Conservation (phyloP, 2,113 vertebrate species). For the Phrynosoma blainvillii region DNA sequence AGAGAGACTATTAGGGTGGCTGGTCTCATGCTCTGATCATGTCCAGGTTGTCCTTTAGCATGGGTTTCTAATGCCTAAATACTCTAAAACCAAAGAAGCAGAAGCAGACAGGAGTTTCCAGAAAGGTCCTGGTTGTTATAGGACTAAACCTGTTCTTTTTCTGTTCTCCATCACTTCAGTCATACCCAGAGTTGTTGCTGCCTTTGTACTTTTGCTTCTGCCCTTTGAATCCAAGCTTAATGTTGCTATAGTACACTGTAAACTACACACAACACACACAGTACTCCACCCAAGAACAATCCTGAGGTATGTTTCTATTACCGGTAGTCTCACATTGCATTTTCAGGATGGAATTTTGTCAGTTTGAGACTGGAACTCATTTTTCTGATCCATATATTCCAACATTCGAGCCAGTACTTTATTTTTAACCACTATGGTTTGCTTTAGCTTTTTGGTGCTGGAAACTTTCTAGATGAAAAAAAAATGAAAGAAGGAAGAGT, state of each 20-base stretch:
- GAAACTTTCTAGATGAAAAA: not conserved
- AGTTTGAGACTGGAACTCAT: too few relatives aligned
- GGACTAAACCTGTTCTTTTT: not conserved
- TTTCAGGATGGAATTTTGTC: not conserved
- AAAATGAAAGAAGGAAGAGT: not conserved
- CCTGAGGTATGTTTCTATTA: not conserved
- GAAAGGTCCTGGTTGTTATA: too few relatives aligned
- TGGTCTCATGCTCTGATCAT: too few relatives aligned
- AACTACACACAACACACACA: not conserved
- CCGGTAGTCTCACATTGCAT: not conserved
- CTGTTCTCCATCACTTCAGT: not conserved
- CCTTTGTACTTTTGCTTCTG: not conserved
- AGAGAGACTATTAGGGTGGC: too few relatives aligned
- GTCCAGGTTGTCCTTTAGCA: too few relatives aligned
- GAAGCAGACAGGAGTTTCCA: too few relatives aligned
- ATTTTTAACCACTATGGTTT: not conserved
- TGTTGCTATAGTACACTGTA: too few relatives aligned
- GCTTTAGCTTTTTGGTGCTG: not conserved
- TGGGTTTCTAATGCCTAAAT: too few relatives aligned
- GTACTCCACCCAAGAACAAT: not conserved
- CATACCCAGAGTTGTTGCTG: not conserved
- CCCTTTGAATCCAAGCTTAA: too few relatives aligned
- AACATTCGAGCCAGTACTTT: not conserved
- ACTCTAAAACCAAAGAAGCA: too few relatives aligned
- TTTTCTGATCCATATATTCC: not conserved